Base-by-base conservation (phyloP, 2,888 invertebrate genomes). In the Rutpela maculata region DNA sequence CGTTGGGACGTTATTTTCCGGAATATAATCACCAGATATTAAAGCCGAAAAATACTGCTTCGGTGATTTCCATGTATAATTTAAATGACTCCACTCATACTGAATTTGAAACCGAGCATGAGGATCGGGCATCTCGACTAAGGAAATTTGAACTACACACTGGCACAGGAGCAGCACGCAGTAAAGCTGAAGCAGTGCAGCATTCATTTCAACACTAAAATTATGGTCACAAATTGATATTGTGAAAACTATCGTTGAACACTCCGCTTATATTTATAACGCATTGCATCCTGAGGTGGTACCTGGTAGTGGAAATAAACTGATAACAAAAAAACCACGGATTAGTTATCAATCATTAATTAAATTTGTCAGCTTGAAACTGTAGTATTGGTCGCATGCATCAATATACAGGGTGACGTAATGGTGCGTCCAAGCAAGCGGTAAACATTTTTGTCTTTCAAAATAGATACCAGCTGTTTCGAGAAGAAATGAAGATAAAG, bases 1-100 rank as follows among this genome's bases (percentile, higher is more conserved):
- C 79, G 93, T 92, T 78, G 94, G 92, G 80, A 93, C 90, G 84
- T 93, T 93, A 90, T 95, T 94, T 88, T 92, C 92, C 35, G 94
- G 93, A 80, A 94, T 91, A 89, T 93, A 94, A 83, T 90, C 90
- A 82, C 91, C 91, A 66, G 91, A 90, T 84, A 90, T 90, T 78
- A 93, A 86, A 78, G 93, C 93, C 81, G 89, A 88, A 70, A 91
- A 90, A 79, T 92, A 92, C 19, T 91, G 91, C 82, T 90, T 91
- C 67, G 91, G 91, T 73, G 91, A 91, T 50, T 91, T 91, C 94
- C 94, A 95, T 57, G 92, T 92, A 88, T 92, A 94, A 87, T 95
- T 93, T 78, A 95, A 90, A 80, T 91, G 91, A 86, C 92, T 92
- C 95, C 95, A 95, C 89, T 94, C 68, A 15, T 74, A 76, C 68